Conservation (phyloP, 35 echinoderm and acorn worm species). For the Apostichopus californicus region DNA sequence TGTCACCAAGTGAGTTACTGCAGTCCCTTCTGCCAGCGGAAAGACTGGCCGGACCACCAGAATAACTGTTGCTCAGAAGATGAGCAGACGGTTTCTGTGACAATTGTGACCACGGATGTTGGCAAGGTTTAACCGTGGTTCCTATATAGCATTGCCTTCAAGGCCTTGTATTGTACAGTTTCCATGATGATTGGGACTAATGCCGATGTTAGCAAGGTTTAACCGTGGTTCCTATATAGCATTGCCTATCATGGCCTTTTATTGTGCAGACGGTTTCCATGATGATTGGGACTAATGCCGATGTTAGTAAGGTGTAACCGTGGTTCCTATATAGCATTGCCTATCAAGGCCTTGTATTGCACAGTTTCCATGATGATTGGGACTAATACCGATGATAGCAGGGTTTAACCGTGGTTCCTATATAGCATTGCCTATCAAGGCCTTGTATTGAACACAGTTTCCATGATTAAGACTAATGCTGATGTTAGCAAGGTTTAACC, state of each 20-base stretch:
- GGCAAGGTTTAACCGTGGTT: neutral
- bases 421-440: neutral
- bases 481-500: constrained; percentile 22
- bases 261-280: too few relatives aligned
- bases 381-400: neutral
- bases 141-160: neutral
- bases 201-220: too few relatives aligned
- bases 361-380: too few relatives aligned
- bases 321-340: too few relatives aligned
- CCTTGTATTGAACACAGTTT: neutral
- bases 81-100: constrained; percentile 21
- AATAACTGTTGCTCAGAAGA: constrained; percentile 69
- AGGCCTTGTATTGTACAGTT: neutral
- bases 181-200: too few relatives aligned
- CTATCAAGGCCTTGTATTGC: too few relatives aligned
- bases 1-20: constrained; percentile 96
- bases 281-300: neutral
- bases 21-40: constrained; percentile 93
- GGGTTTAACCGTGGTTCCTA: neutral
- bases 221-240: too few relatives aligned
- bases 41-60: constrained; percentile 91
- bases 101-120: constrained; percentile 13
- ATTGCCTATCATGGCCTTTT: too few relatives aligned
- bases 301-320: too few relatives aligned
- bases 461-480: neutral